These are phyloP conservation scores for Brachirus orientalis DNA, from an alignment of 2,113 vertebrate genomes.

Conservation along the genomic window DNA sequence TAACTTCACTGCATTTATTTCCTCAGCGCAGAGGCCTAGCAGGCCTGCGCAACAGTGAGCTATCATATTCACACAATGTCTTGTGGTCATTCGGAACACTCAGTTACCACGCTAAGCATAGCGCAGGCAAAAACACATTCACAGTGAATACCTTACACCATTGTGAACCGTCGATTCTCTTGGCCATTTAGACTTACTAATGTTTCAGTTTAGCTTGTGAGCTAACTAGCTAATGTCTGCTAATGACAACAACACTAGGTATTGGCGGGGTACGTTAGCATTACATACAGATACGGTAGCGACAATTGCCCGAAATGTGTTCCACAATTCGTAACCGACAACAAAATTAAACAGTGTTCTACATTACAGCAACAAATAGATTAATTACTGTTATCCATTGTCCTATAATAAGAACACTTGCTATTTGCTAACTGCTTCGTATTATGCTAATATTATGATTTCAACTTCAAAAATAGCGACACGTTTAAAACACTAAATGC, in stretches of 20 bases:
- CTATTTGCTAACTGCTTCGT: constrained; percentile 22
- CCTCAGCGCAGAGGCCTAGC: constrained; percentile 67
- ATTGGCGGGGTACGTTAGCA: constrained; percentile 56
- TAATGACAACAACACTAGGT: constrained; percentile 37
- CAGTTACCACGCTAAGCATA: not conserved
- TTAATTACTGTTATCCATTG: not conserved
- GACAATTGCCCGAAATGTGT: not conserved
- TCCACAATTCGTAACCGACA: not conserved
- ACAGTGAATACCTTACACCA: accelerated
- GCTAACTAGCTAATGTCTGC: constrained; percentile 53
- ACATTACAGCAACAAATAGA: not conserved
- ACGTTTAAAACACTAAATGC: not conserved
- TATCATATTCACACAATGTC: constrained; percentile 54
- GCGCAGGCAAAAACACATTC: accelerated
- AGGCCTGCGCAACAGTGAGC: constrained; percentile 65
- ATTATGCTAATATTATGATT: constrained; percentile 33
- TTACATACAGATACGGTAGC: constrained; percentile 16
- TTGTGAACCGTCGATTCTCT: not conserved
- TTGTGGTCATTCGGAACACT: not conserved
- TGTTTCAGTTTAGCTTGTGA: constrained; percentile 37
- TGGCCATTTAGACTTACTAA: not conserved
- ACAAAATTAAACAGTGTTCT: not conserved
- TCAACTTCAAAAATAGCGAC: not conserved
- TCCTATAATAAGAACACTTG: not conserved
- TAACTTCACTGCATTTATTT: constrained; percentile 28